Percentiles rank a stretch among this genome's conserved stretches.
These are phyloP conservation scores for Carcharodon carcharias DNA, from an alignment of 2,797 vertebrate species.

Conservation along the genomic window DNA sequence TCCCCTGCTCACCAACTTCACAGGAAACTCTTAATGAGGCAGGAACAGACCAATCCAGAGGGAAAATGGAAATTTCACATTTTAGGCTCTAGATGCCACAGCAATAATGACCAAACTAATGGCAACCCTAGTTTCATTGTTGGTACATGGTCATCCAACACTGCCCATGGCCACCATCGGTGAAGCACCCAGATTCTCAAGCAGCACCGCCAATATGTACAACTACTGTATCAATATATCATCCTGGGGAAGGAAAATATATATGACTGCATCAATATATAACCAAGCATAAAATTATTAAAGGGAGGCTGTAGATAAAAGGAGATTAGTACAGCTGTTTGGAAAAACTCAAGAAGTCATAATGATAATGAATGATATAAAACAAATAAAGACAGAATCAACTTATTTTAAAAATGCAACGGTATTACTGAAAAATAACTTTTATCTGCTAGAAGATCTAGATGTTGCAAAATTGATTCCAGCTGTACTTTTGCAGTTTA, in stretches of 20 bases:
- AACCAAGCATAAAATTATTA: background rate
- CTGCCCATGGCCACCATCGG: background rate
- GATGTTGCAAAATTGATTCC: background rate
- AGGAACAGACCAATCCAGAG: background rate
- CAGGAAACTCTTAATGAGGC: background rate
- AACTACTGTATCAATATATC: background rate
- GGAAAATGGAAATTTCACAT: conserved; percentile 2
- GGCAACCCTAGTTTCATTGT: background rate
- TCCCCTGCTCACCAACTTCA: background rate
- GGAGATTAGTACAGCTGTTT: background rate
- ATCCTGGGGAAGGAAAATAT: background rate
- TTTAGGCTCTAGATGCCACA: background rate
- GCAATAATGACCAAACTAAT: background rate
- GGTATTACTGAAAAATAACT: background rate
- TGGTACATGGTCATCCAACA: background rate
- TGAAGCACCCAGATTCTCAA: background rate
- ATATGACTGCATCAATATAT: background rate
- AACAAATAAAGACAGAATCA: background rate
- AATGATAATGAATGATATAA: background rate
- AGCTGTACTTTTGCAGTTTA: conserved; percentile 1
- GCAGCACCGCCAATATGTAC: background rate
- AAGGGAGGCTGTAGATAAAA: background rate
- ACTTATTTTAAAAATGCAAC: background rate
- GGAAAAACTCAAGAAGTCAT: background rate
- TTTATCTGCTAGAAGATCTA: background rate